Conservation (phyloP, 2,797 vertebrate genomes). For the Mus minutoides region DNA sequence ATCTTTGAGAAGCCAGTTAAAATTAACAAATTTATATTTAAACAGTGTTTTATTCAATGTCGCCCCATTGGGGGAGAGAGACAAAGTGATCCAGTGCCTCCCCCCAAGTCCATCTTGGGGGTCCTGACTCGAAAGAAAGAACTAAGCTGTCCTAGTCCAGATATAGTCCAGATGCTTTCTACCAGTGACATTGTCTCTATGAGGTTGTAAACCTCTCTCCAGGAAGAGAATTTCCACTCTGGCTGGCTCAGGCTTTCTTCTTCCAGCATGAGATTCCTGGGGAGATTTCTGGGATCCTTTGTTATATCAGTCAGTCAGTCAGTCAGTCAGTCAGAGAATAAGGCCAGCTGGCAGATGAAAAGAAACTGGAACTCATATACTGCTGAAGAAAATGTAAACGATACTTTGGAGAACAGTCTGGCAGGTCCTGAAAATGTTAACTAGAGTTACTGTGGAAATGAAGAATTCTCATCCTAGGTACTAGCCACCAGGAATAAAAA, state of each 20-base stretch:
- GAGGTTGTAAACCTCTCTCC: background rate
- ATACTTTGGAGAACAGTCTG: background rate
- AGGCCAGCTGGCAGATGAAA: background rate
- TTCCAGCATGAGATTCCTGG: background rate
- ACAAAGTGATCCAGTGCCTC: background rate
- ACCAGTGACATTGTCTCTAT: background rate
- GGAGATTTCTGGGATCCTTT: no score
- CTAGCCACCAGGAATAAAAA: background rate
- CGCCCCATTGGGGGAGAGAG: background rate
- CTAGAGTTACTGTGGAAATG: background rate
- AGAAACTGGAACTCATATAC: background rate
- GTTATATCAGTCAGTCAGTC: background rate
- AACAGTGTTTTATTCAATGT: background rate
- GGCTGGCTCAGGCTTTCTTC: background rate
- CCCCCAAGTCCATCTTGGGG: background rate
- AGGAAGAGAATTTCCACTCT: background rate
- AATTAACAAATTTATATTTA: background rate
- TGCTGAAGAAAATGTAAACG: background rate
- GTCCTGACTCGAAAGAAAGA: background rate
- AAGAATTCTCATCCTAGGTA: background rate
- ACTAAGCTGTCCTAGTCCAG: background rate
- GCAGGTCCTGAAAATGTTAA: slow-evolving; percentile 2
- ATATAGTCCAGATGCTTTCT: background rate
- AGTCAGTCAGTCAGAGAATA: background rate
- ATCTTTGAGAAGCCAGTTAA: background rate